phyloP scores from a whole-genome alignment of 2,113 vertebrate species.

The Crotalus helleri region DNA sequence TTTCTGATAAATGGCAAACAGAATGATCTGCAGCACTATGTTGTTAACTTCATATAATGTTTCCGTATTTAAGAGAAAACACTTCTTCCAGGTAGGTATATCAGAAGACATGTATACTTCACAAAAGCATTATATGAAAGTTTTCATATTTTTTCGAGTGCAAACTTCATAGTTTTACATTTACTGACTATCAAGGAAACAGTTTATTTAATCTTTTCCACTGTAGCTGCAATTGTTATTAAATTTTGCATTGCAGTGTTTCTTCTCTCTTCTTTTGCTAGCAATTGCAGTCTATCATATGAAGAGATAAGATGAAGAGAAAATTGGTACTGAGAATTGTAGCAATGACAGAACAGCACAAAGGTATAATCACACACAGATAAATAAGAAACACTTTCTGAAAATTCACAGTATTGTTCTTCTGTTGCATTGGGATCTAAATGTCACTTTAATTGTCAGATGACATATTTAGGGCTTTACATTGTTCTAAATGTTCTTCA shows the following conservation, averaged over 20 bases:
- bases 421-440: conserved; percentile 20
- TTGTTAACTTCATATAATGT: background rate
- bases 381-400: conserved; percentile 13
- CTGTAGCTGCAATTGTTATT: background rate
- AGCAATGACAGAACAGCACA: conserved; percentile 12
- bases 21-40: background rate
- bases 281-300: conserved; percentile 22
- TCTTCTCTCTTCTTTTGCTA: conserved; percentile 3
- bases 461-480: conserved; percentile 2
- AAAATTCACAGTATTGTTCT: conserved; percentile 15
- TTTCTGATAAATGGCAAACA: background rate
- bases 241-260: conserved; percentile 14
- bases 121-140: background rate
- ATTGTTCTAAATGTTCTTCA: conserved; percentile 1
- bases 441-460: conserved; percentile 35
- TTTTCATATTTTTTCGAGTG: background rate
- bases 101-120: background rate
- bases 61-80: background rate
- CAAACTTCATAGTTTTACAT: background rate
- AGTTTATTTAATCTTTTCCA: background rate
- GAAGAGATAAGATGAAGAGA: conserved; percentile 25
- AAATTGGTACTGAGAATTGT: conserved; percentile 27
- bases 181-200: background rate
- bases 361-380: conserved; percentile 16
- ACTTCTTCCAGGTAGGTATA: background rate